A percentile compares a stretch with the other conserved stretches of the same genome.
Conservation (phyloP, 2,888 invertebrate genomes). For the Ceraclea dissimilis region DNA sequence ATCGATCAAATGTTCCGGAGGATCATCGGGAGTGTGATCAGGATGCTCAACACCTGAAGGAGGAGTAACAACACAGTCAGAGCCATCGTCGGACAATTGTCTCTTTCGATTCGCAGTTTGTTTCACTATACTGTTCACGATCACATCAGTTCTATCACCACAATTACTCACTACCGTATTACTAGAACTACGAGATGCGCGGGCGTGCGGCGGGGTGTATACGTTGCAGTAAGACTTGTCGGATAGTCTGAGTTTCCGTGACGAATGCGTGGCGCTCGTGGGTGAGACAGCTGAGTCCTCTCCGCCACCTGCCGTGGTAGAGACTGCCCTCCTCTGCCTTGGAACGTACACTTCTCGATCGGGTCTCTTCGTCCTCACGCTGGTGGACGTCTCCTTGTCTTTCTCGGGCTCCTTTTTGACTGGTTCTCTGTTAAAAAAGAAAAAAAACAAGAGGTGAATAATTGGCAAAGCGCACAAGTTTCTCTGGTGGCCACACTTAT, state of each 20-base stretch:
- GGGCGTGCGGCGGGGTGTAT: constrained; percentile 43
- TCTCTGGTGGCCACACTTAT: too few species aligned
- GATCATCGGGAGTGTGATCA: constrained; percentile 22
- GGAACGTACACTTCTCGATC: constrained; percentile 77
- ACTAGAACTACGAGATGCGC: neutral
- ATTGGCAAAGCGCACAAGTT: too few species aligned
- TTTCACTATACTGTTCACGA: constrained; percentile 1
- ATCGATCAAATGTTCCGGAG: constrained; percentile 22
- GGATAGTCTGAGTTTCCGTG: constrained; percentile 24
- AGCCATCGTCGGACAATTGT: constrained; percentile 17
- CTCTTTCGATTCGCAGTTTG: neutral
- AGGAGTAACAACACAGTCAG: constrained; percentile 21
- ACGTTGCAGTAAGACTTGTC: constrained; percentile 43
- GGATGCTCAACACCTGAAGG: constrained; percentile 22
- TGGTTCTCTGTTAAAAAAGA: constrained; percentile 11
- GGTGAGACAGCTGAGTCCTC: neutral
- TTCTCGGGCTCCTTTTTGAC: constrained; percentile 31
- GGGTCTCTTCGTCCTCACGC: constrained; percentile 52
- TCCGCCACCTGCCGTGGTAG: neutral
- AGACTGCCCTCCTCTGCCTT: constrained; percentile 49
- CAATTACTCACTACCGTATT: neutral
- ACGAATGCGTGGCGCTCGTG: neutral
- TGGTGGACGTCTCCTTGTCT: constrained; percentile 29
- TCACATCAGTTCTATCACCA: neutral
- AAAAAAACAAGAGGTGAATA: neutral